Evolutionary conservation across 1,140 invertebrate species (phyloP), one percentile per base, ranked within the genome.

Genomic region (Scaptomyza hsui): DNA sequence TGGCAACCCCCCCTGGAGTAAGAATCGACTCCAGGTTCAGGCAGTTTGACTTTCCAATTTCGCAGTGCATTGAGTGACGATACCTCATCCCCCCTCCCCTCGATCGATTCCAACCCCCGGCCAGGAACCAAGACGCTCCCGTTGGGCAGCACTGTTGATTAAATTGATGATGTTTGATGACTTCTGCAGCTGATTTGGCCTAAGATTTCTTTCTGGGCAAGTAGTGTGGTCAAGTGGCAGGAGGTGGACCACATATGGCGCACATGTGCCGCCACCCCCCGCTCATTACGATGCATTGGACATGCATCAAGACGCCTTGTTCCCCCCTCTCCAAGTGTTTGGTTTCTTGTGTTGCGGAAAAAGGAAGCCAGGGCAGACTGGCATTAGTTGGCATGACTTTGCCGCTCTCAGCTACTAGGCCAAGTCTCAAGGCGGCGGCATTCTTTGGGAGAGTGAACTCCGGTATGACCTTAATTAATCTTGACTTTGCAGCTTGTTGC

Each of bases 101-200:
- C 56, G 29, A 39, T 21, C 24, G 49, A 52, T 52, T 37, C 49
- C 12, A 44, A 10, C 15, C 41, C 13, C 32, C 24, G 3, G 15
- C 13, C 13, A 52, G 5, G 32, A n/a, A 7, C 18, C 51, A 45
- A 52, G 55, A 67, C 65, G 56, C 67, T 75, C 74, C 60, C 47
- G 67, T 67, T n/a, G 61, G 53, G 57, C 72, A 68, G 68, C 10
- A 71, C 60, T 68, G 77, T 75, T 88, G 89, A 90, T 90, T 90
- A 90, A 89, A 90, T 90, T 90, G 89, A 90, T 90, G 80, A 90
- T 90, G 82, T 90, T 90, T 90, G 89, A 90, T 90, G 89, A 90
- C 89, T 90, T 88, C 78, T 85, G 80, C 68, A 85, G 88, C 75
- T 89, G 89, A 90, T 90, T 90, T 80, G 61, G 71, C 51, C 80